Evolutionary conservation across 2,113 vertebrate genomes (phyloP).

Genomic region (Ctenodactylus gundi): DNA sequence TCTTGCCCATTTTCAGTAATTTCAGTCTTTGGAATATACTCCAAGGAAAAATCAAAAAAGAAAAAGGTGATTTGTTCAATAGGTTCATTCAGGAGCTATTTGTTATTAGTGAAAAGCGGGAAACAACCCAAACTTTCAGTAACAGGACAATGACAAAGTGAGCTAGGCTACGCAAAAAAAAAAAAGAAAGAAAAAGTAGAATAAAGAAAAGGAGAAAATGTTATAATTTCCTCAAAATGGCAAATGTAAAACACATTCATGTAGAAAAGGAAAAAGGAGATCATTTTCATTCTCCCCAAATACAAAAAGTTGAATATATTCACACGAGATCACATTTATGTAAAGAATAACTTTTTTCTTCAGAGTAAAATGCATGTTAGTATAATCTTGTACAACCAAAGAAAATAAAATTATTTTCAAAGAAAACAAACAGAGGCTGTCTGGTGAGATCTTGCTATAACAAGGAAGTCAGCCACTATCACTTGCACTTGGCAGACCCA

Average conservation of each 20-base stretch:
- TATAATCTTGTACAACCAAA: not conserved
- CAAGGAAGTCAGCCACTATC: not conserved
- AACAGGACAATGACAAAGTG: slow-evolving; percentile 34
- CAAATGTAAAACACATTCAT: not conserved
- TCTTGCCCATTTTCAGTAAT: slow-evolving; percentile 39
- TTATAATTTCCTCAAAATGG: slow-evolving; percentile 7
- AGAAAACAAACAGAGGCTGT: not conserved
- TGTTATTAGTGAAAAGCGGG: slow-evolving; percentile 15
- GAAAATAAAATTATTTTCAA: too few relatives aligned
- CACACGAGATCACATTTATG: too few relatives aligned
- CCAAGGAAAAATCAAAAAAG: slow-evolving; percentile 45
- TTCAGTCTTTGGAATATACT: slow-evolving; percentile 36
- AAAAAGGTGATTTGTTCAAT: slow-evolving; percentile 46
- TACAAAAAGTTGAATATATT: too few relatives aligned
- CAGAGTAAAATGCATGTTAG: not conserved
- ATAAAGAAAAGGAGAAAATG: slow-evolving; percentile 5
- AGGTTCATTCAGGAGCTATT: slow-evolving; percentile 22
- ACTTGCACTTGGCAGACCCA: not conserved
- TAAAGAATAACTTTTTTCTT: not conserved
- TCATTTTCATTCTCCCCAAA: too few relatives aligned
- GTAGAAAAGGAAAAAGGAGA: too few relatives aligned
- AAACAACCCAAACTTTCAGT: slow-evolving; percentile 28
- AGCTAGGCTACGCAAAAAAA: not conserved
- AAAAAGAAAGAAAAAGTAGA: slow-evolving; percentile 34
- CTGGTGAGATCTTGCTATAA: not conserved